Conservation (phyloP, 2,113 vertebrate genomes). For the Sinosuthora webbiana region DNA sequence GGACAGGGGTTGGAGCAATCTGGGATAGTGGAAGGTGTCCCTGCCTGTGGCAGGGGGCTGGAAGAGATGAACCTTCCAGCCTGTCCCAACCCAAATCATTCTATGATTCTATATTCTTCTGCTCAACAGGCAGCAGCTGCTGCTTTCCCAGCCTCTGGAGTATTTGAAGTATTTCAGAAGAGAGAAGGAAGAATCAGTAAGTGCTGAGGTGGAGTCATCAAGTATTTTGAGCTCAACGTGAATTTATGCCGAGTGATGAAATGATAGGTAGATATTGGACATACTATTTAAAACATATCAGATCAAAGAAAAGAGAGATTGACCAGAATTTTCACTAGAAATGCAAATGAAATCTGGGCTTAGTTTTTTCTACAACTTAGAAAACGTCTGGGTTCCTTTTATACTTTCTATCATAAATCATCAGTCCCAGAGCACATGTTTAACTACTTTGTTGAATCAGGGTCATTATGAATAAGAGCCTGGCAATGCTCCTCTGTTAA, state of each 20-base stretch:
- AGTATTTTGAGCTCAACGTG: neutral
- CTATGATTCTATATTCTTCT: neutral
- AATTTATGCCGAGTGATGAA: neutral
- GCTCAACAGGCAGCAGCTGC: neutral
- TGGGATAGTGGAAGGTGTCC: neutral
- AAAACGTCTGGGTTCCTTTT: neutral
- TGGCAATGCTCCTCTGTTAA: conserved; percentile 66
- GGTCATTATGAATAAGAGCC: conserved; percentile 60
- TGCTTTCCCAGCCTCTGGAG: neutral
- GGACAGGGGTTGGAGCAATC: neutral
- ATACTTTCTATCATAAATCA: conserved; percentile 2
- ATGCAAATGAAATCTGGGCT: neutral
- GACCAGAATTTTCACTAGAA: neutral
- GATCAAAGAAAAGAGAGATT: neutral
- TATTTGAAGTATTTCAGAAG: neutral
- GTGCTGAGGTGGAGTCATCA: neutral
- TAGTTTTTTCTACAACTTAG: neutral
- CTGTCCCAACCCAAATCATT: neutral
- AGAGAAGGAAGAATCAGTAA: neutral
- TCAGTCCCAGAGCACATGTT: neutral
- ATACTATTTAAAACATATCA: neutral
- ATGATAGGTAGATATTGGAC: neutral
- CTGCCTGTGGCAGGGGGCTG: neutral
- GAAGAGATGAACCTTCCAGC: neutral
- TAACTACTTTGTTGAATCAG: conserved; percentile 43